Conservation (phyloP, 53 echinoderm and acorn worm species). For the Astropecten irregularis region DNA sequence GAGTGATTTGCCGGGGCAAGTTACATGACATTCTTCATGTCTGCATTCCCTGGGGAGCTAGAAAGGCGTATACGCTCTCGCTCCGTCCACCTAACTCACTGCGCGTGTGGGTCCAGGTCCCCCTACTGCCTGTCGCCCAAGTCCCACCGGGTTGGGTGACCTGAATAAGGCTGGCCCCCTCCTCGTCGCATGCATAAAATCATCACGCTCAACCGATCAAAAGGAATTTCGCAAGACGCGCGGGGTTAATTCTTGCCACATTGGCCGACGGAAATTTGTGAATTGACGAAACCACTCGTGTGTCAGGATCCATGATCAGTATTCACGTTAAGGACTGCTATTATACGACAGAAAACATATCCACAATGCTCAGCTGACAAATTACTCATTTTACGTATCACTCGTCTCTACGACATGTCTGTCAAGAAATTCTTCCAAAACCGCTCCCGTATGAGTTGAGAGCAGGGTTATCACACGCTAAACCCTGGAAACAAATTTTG, state of each 20-base stretch:
- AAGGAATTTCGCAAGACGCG: slow-evolving; percentile 5
- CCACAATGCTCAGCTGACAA: not conserved
- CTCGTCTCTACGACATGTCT: too few species aligned
- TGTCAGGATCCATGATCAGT: slow-evolving; percentile 1
- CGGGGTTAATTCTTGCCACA: slow-evolving; percentile 13
- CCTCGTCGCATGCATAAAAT: not conserved
- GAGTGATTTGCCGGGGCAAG: slow-evolving; percentile 13
- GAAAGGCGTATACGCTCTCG: not conserved
- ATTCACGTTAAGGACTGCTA: not conserved
- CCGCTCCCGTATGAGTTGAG: not conserved
- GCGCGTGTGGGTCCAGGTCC: not conserved
- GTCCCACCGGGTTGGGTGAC: not conserved
- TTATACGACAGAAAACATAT: not conserved
- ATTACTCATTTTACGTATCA: not conserved
- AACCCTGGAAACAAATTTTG: too few species aligned
- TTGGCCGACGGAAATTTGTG: slow-evolving; percentile 11
- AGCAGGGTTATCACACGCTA: too few species aligned
- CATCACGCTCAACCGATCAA: too few species aligned
- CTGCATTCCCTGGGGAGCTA: not conserved
- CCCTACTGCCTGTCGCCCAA: not conserved
- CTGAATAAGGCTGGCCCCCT: not conserved
- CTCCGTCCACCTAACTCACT: not conserved
- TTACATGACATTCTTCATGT: not conserved
- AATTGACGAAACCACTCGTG: not conserved
- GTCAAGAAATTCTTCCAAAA: not conserved